Evolutionary conservation across 2,888 invertebrate genomes (phyloP), one percentile per base, ranked within the genome.

Genomic region (Acanthosepion lycidas): DNA sequence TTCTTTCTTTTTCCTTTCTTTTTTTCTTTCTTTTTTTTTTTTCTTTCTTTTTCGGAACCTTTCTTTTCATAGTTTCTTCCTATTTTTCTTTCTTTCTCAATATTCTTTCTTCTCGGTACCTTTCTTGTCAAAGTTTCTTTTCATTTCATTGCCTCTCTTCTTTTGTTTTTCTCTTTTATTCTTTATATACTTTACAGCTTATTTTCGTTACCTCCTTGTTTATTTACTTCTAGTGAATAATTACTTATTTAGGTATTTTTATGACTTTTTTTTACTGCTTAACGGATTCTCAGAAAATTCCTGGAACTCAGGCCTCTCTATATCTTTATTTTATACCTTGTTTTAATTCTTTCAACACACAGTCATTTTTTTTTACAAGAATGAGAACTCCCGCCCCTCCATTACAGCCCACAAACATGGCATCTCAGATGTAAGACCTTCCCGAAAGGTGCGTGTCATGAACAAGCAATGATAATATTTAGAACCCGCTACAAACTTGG

Each of bases 391-490:
- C 64, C 26, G 64, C 64, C 4, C n/a, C 12, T n/a, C n/a, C 18
- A 78, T 6, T 78, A 78, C 55, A 55, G 20, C 78, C 78, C 12
- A 78, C 28, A n/a, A 23, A 6, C 28, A 12, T 78, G 78, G 78
- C 78, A 78, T 78, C 78, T 78, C 78, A 78, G 78, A 78, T 78
- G 78, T 78, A 78, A n/a, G 78, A 78, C 78, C 78, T 78, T 78
- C 78, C 28, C 78, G 78, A 78, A 78, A 78, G 28, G 78, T 78
- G 78, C 28, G 28, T 78, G 78, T 78, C 78, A 78, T n/a, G 6
- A 78, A 28, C 78, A 78, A 78, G 78, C 1, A 78, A 78, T n/a
- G 78, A 78, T 78, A 78, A 78, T 78, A 78, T 78, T 78, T 78
- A 78, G 78, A 78, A 78, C 78, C n/a, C 78, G n/a, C 18, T 12